These are phyloP conservation scores for Pheosia tremula DNA, from an alignment of 2,888 invertebrate genomes.

Conservation along the genomic window DNA sequence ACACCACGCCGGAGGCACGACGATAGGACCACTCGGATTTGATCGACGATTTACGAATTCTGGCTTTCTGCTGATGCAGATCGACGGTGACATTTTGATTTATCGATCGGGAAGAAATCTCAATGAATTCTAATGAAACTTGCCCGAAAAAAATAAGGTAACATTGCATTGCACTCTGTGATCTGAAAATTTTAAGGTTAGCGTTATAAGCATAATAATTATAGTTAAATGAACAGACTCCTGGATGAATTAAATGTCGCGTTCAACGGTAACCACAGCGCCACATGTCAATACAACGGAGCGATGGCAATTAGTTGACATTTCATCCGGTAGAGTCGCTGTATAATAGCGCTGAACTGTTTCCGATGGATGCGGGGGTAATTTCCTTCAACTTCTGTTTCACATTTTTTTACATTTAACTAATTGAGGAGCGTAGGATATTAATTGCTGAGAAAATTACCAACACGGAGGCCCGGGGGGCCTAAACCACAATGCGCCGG, in stretches of 20 bases:
- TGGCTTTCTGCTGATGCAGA: slow-evolving; percentile 34
- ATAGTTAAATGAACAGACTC: slow-evolving; percentile 4
- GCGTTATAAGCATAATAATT: no score
- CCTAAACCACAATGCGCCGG: slow-evolving; percentile 70
- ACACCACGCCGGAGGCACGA: slow-evolving; percentile 59
- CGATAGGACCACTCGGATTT: slow-evolving; percentile 50
- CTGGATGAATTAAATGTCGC: slow-evolving; percentile 19
- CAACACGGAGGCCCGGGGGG: slow-evolving; percentile 59
- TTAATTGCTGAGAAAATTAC: slow-evolving; percentile 82
- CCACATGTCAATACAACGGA: slow-evolving; percentile 63
- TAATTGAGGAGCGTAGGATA: slow-evolving; percentile 72
- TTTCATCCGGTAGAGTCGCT: slow-evolving; percentile 52
- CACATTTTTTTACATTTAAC: slow-evolving; percentile 72
- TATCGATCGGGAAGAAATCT: slow-evolving; percentile 19
- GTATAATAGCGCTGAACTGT: slow-evolving; percentile 55
- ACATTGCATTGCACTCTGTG: no score
- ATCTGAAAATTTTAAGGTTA: neutral
- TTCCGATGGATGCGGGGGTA: slow-evolving; percentile 59
- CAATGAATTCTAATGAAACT: neutral
- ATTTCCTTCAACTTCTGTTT: slow-evolving; percentile 69
- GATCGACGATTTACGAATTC: slow-evolving; percentile 49
- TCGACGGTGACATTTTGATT: slow-evolving; percentile 23
- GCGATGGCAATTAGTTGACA: slow-evolving; percentile 61
- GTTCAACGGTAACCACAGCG: slow-evolving; percentile 47
- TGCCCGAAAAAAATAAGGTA: neutral